A percentile compares a stretch with the other conserved stretches of the same genome.
Conservation (phyloP, 2,888 invertebrate genomes). For the Chrysotoxum bicinctum region DNA sequence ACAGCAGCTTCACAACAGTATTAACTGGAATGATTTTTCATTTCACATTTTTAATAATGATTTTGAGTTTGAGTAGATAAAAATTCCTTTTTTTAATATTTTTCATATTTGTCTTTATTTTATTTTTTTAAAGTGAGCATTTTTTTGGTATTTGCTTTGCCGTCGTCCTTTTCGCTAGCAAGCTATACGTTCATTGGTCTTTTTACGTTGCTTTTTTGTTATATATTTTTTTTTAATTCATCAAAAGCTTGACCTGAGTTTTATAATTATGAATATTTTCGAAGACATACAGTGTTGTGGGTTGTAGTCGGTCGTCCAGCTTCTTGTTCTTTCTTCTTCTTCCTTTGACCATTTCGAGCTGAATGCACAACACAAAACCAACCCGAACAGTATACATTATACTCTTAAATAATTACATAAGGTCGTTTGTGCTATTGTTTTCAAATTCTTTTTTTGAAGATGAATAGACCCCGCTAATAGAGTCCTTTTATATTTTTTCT, state of each 20-base stretch:
- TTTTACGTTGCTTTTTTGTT: neutral
- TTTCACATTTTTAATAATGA: neutral
- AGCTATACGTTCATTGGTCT: neutral
- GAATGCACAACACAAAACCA: neutral
- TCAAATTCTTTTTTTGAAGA: constrained; percentile 46
- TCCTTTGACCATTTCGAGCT: constrained; percentile 10
- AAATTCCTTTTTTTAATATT: neutral
- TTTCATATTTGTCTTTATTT: neutral
- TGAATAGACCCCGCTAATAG: constrained; percentile 64
- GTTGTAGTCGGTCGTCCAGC: neutral
- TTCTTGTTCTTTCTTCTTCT: neutral
- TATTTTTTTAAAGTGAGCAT: neutral
- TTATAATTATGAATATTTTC: neutral
- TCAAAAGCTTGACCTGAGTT: neutral
- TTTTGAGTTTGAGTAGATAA: neutral
- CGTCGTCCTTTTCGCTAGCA: neutral
- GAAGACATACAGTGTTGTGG: neutral
- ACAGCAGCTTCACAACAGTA: neutral
- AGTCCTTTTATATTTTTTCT: constrained; percentile 58
- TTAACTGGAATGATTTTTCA: neutral
- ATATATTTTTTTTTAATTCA: neutral
- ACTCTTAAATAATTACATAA: constrained; percentile 53
- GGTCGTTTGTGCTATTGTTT: constrained; percentile 63
- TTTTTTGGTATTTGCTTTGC: neutral
- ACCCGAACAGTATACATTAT: constrained; percentile 36